These are phyloP conservation scores for Trichopoda pennipes DNA, from an alignment of 2,888 invertebrate species.

Conservation along the genomic window DNA sequence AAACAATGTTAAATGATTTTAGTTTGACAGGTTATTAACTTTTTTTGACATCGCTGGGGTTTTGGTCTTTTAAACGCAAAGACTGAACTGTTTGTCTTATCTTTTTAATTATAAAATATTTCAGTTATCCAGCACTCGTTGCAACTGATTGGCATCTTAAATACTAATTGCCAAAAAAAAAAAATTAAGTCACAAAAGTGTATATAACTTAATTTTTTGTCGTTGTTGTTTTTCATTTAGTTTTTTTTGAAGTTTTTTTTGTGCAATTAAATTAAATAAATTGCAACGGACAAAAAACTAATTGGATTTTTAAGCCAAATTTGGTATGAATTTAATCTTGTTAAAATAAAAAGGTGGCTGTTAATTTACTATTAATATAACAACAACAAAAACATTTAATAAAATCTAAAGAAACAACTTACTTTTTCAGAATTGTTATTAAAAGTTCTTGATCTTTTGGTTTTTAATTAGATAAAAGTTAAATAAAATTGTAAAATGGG, in stretches of 20 bases:
- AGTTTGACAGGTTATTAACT: too few relatives aligned
- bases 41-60: too few relatives aligned
- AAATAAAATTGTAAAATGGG: slow-evolving; percentile 7
- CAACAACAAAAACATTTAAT: too few relatives aligned
- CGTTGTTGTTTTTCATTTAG: not conserved
- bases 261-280: slow-evolving; percentile 36
- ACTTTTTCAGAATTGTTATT: slow-evolving; percentile 5
- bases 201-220: slow-evolving; percentile 23
- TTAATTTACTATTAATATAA: slow-evolving; percentile 31
- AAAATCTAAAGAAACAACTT: slow-evolving; percentile 17
- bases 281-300: slow-evolving; percentile 53
- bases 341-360: slow-evolving; percentile 11
- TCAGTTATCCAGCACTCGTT: not conserved
- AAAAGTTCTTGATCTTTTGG: slow-evolving; percentile 51
- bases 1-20: too few relatives aligned
- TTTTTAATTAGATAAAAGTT: slow-evolving; percentile 30
- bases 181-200: slow-evolving; percentile 25
- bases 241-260: not conserved
- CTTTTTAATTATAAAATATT: not conserved
- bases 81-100: too few relatives aligned
- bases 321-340: slow-evolving; percentile 54
- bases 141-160: not conserved
- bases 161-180: slow-evolving; percentile 48
- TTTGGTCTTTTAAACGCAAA: not conserved
- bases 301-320: slow-evolving; percentile 67